phyloP scores from a whole-genome alignment of 2,797 vertebrate species.

The Gymnoscopelus microlampas region DNA sequence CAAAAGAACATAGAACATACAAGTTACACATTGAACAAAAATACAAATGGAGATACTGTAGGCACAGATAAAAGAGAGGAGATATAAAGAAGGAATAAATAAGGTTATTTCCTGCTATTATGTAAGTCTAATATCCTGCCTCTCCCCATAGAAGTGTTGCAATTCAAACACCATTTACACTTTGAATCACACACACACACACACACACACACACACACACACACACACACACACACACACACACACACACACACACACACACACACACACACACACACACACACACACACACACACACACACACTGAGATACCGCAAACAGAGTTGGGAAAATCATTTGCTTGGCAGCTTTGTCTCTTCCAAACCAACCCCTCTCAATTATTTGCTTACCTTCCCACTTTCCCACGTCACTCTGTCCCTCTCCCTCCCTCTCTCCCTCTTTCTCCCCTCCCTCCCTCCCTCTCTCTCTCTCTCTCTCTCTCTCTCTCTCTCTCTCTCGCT shows the following conservation, averaged over 20 bases:
- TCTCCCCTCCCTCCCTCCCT: constrained; percentile 16
- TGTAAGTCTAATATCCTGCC: not conserved
- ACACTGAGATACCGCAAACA: not conserved
- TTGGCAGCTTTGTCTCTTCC: not conserved
- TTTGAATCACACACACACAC: not conserved
- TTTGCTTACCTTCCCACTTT: constrained; percentile 12
- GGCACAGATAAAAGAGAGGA: too few relatives aligned
- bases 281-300: constrained; percentile 7
- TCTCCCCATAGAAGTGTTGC: not conserved
- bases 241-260: not conserved
- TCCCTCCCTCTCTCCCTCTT: not conserved
- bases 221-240: too few relatives aligned
- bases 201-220: too few relatives aligned
- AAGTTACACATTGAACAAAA: too few relatives aligned
- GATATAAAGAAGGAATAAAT: too few relatives aligned
- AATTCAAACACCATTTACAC: not conserved
- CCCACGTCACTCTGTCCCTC: constrained; percentile 7
- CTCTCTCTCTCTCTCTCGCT: constrained; percentile 39
- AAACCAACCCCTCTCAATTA: not conserved
- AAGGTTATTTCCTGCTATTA: too few relatives aligned
- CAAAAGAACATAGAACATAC: too few relatives aligned
- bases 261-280: constrained; percentile 2
- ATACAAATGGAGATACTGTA: too few relatives aligned
- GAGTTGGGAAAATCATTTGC: not conserved
- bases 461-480: constrained; percentile 1